A percentile compares a stretch with the other conserved stretches of the same genome.
phyloP scores from a whole-genome alignment of 2,113 vertebrate species.

The Sinosuthora webbiana region DNA sequence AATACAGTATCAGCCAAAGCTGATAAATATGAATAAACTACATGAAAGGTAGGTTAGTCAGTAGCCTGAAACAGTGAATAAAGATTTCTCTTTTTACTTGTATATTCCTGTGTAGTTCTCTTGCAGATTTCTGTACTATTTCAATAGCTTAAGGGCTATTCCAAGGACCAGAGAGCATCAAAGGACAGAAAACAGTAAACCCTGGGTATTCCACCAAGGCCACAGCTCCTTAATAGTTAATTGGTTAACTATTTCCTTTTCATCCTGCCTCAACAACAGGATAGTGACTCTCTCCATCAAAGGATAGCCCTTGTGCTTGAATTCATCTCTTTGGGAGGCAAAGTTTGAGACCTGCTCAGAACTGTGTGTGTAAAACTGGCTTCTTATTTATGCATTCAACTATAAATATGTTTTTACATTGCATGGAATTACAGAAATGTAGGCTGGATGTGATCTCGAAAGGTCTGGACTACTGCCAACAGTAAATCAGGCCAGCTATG shows the following conservation, averaged over 20 bases:
- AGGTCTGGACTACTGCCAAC: background rate
- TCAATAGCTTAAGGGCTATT: background rate
- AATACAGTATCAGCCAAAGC: background rate
- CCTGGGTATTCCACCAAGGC: background rate
- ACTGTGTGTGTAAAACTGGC: background rate
- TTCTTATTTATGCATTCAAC: background rate
- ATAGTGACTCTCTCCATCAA: background rate
- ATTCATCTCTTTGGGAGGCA: background rate
- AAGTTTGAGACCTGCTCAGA: background rate
- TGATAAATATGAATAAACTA: background rate
- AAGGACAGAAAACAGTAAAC: background rate
- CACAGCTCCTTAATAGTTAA: background rate
- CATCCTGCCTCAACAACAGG: background rate
- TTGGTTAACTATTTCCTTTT: background rate
- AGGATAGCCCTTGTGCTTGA: background rate
- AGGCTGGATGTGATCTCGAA: background rate
- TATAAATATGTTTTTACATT: background rate
- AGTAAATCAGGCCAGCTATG: background rate
- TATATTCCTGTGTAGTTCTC: background rate
- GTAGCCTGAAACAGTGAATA: background rate
- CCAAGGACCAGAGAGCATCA: background rate
- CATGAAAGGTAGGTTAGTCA: background rate
- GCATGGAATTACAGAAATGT: background rate
- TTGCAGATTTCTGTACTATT: background rate
- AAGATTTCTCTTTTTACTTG: background rate